phyloP scores from a whole-genome alignment of 2,797 vertebrate species.

The Clarias fuscus region DNA sequence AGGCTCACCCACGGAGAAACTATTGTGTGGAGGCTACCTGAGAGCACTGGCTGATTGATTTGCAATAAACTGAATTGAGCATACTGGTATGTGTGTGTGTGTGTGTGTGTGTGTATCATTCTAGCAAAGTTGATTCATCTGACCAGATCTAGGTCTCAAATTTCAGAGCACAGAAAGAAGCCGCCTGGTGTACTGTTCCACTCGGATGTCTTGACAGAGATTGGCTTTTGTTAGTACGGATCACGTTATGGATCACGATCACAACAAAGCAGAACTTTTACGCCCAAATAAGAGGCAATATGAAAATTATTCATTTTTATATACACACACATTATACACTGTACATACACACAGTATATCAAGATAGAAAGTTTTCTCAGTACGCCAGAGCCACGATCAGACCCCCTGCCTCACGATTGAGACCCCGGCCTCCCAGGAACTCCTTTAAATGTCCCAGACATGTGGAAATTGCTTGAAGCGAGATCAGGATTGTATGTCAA shows the following conservation, averaged over 20 bases:
- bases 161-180: background rate
- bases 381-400: too few relatives aligned
- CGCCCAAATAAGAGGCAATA: background rate
- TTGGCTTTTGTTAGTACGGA: background rate
- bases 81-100: slow-evolving; percentile 3
- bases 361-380: too few relatives aligned
- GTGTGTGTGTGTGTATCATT: background rate
- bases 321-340: too few relatives aligned
- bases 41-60: slow-evolving; percentile 48
- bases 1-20: slow-evolving; percentile 33
- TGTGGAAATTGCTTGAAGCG: too few relatives aligned
- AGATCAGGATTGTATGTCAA: too few relatives aligned
- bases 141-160: background rate
- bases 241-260: background rate
- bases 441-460: too few relatives aligned
- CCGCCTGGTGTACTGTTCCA: background rate
- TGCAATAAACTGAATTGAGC: slow-evolving; percentile 48
- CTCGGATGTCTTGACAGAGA: background rate
- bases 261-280: background rate
- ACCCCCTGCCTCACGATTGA: too few relatives aligned
- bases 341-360: too few relatives aligned
- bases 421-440: too few relatives aligned
- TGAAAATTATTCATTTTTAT: too few relatives aligned
- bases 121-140: slow-evolving; percentile 17
- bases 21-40: slow-evolving; percentile 44